Conservation (phyloP, 2,113 vertebrate species). For the Cnemophilus loriae region DNA sequence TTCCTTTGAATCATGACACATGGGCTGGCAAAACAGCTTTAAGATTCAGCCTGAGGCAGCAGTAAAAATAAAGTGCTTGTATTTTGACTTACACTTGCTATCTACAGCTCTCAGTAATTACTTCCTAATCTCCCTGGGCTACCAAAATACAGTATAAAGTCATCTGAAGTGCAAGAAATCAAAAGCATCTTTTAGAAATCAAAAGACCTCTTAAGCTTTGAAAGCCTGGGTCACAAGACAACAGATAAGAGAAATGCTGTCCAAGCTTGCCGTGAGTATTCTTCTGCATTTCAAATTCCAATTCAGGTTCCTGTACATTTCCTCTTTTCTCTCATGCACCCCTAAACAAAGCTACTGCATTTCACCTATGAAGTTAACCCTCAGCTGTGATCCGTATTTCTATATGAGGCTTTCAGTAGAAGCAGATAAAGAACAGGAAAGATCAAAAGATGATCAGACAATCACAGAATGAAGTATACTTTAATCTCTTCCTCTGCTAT, state of each 20-base stretch:
- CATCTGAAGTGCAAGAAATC: conserved; percentile 23
- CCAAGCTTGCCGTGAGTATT: not conserved
- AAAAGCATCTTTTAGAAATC: conserved; percentile 30
- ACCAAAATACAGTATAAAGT: not conserved
- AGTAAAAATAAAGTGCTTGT: conserved; percentile 3
- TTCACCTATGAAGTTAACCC: not conserved
- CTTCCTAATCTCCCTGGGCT: not conserved
- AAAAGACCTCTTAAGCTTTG: conserved; percentile 18
- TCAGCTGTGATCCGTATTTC: not conserved
- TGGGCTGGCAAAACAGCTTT: not conserved
- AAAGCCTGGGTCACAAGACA: not conserved
- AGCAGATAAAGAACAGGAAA: not conserved
- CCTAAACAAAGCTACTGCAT: not conserved
- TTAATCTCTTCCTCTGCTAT: not conserved
- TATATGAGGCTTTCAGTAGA: not conserved
- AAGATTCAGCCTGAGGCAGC: conserved; percentile 9
- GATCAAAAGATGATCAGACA: not conserved
- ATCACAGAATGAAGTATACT: not conserved
- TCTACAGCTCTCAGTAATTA: conserved; percentile 19
- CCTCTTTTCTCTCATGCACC: not conserved
- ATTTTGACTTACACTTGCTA: not conserved
- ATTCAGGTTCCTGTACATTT: not conserved
- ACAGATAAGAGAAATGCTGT: not conserved
- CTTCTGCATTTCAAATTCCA: not conserved
- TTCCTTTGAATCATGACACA: not conserved